A percentile compares a stretch with the other conserved stretches of the same genome.
Evolutionary conservation across 2,888 invertebrate genomes (phyloP).

Genomic region (Caenorhabditis sp.): DNA sequence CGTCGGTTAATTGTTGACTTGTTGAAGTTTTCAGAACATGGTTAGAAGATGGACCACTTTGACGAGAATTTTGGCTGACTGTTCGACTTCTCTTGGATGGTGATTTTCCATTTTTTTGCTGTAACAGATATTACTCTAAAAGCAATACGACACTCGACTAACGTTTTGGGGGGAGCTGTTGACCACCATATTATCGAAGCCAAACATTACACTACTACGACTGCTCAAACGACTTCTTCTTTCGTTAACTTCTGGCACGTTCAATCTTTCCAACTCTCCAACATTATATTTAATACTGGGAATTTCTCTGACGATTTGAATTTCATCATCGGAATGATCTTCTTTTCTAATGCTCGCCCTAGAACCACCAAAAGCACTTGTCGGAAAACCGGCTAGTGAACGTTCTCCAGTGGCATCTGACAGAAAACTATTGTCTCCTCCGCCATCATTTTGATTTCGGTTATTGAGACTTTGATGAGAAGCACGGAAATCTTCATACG

Average conservation of each 20-base stretch:
- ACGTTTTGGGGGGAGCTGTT: background rate
- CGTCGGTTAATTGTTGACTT: slow-evolving; percentile 6
- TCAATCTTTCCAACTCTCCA: background rate
- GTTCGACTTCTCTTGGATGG: background rate
- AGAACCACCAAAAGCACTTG: background rate
- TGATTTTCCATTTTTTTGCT: background rate
- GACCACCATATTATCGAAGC: background rate
- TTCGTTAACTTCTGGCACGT: background rate
- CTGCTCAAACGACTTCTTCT: slow-evolving; percentile 4
- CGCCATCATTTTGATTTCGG: background rate
- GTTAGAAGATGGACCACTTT: background rate
- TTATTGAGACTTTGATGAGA: slow-evolving; percentile 9
- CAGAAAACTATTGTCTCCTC: slow-evolving; percentile 12
- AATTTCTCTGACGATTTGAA: slow-evolving; percentile 9
- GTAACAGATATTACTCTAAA: background rate
- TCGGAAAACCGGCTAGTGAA: slow-evolving; percentile 3
- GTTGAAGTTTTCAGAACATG: background rate
- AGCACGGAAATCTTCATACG: slow-evolving; percentile 17
- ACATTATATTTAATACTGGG: background rate
- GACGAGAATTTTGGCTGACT: background rate
- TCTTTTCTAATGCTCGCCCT: slow-evolving; percentile 1
- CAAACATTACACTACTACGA: background rate
- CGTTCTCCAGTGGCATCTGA: slow-evolving; percentile 10
- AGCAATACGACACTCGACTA: background rate
- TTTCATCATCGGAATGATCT: background rate